phyloP scores from a whole-genome alignment of 2,113 vertebrate genomes.

The Elachura formosa region DNA sequence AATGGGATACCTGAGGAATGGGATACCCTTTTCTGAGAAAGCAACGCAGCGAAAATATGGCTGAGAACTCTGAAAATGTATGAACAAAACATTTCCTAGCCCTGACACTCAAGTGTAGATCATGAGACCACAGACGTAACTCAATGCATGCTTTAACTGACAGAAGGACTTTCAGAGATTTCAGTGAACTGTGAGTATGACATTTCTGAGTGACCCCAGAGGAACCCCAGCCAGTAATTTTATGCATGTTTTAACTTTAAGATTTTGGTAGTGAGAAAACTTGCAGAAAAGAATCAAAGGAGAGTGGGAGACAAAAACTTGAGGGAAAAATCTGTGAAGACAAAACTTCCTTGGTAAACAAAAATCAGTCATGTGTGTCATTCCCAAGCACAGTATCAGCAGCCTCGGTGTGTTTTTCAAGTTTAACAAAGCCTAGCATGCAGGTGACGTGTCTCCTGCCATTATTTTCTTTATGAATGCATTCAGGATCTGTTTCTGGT shows the following conservation, averaged over 20 bases:
- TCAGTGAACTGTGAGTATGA: neutral
- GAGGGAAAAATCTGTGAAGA: neutral
- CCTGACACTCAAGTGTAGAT: neutral
- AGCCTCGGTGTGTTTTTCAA: neutral
- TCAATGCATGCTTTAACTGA: neutral
- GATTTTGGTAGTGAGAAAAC: neutral
- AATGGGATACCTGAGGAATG: neutral
- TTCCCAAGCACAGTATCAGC: neutral
- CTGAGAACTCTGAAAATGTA: neutral
- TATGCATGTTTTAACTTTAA: neutral
- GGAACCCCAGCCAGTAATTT: neutral
- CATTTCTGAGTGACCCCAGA: neutral
- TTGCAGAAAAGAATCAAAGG: neutral
- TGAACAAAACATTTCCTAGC: neutral
- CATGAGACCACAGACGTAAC: neutral
- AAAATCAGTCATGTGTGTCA: neutral
- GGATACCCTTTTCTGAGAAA: neutral
- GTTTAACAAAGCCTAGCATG: neutral
- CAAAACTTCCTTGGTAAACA: neutral
- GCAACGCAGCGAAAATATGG: neutral
- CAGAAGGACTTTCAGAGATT: neutral
- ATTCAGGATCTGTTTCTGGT: neutral
- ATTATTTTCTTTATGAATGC: neutral
- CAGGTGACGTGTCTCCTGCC: neutral
- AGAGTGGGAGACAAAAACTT: neutral